Base-by-base conservation (phyloP, 2,113 vertebrate genomes). In the Clupea harengus region DNA sequence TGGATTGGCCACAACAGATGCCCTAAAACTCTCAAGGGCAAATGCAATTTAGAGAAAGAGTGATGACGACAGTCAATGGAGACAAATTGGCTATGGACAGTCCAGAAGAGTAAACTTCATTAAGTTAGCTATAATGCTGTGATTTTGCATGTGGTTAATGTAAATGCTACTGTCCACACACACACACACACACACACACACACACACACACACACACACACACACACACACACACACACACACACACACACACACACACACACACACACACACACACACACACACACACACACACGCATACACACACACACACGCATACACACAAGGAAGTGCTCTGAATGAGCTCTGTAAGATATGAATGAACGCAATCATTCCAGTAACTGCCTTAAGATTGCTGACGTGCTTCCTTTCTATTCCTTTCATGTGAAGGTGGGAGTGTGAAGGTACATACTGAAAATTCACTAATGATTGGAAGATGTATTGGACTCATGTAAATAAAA, bases 131-230 rank as follows among this genome's bases (percentile, higher is more conserved):
- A 84, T 81, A 52, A 83, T 82, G 84, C 85, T 45, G 64, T 60
- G 49, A 22, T 45, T 49, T 28, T 83, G 81, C 83, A 84, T 85
- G 52, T 39, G 82, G 54, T 2, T 90, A 88, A 89, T 87, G 82
- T 46, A 52, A 85, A 85, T 84, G 84, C 47, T 82, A 8, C 52
- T 78, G 72, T 0, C 72, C 72, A 75, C 28, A 39, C 67, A 75
- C 25, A 32, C 67, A 39, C 67, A 75, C 67, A 28, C 22, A 28
- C 64, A 11, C 64, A 28, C 64, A 39, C 28, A 39, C 67, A 39
- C 67, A 75, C 2, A 15, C 28, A 28, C n/a, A 32, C n/a, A n/a
- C n/a, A n/a, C n/a, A n/a, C n/a, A n/a, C n/a, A n/a, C n/a, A n/a
- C n/a, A n/a, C n/a, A n/a, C n/a, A n/a, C n/a, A n/a, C n/a, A n/a